These are phyloP conservation scores for Limenitis camilla DNA, from an alignment of 2,888 invertebrate species.

Conservation along the genomic window DNA sequence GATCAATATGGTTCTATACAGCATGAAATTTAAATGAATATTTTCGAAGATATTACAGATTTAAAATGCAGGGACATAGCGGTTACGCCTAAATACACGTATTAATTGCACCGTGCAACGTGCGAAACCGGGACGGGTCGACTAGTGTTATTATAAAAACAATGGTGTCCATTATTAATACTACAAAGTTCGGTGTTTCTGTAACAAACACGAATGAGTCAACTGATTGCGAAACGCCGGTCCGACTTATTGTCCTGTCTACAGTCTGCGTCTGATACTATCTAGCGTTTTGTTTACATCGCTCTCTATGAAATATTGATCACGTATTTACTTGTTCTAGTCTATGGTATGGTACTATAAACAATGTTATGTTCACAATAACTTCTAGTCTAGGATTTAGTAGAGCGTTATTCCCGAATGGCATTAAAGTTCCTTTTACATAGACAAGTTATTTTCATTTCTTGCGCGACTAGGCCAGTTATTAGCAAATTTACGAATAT, in stretches of 20 bases:
- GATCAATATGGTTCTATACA: no score
- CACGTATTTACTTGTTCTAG: conserved; percentile 7
- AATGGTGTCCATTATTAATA: not conserved
- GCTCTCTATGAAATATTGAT: conserved; percentile 19
- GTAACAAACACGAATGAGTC: conserved; percentile 22
- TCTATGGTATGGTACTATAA: not conserved
- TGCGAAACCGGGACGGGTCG: not conserved
- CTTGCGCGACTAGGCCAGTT: no score
- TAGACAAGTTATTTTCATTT: no score
- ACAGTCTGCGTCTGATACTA: conserved; percentile 16
- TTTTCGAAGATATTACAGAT: no score
- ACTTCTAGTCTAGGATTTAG: not conserved
- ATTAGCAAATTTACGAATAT: no score
- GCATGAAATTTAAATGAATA: no score
- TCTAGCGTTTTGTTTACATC: conserved; percentile 18
- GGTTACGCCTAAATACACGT: no score
- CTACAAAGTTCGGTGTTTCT: conserved; percentile 1
- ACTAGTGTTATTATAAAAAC: not conserved
- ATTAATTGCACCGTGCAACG: no score
- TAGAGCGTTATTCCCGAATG: no score
- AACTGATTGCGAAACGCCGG: conserved; percentile 20
- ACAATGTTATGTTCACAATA: not conserved
- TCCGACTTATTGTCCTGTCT: conserved; percentile 17
- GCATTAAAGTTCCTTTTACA: no score
- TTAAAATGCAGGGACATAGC: no score